Evolutionary conservation across 2,888 invertebrate species (phyloP), one percentile per base, ranked within the genome.

Genomic region (Sepioteuthis lessoniana): DNA sequence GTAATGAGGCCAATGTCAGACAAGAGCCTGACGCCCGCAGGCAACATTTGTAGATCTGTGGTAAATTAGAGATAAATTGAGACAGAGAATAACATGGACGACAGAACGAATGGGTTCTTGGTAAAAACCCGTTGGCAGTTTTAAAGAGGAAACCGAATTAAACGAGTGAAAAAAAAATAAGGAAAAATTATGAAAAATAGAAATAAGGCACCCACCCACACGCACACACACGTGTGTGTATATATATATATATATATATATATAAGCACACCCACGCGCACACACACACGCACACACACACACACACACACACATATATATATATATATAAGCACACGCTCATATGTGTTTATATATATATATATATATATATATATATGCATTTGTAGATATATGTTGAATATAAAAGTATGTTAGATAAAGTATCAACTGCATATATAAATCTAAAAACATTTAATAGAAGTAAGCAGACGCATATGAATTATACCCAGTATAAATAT

Each of bases 301-400:
- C n/a, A n/a, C n/a, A n/a, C n/a, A n/a, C n/a, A n/a, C n/a, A 28
- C 31, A 60, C 31, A 60, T 76, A 76, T n/a, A 76, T 76, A n/a
- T n/a, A 76, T n/a, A n/a, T n/a, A n/a, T 76, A 76, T 76, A 76
- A n/a, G n/a, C n/a, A n/a, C n/a, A n/a, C n/a, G n/a, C n/a, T n/a
- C n/a, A n/a, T n/a, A n/a, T n/a, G n/a, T n/a, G n/a, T n/a, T n/a
- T 76, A n/a, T n/a, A 76, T 76, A 76, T 76, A 76, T 76, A 76
- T 76, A 76, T 76, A 76, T 76, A 76, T 76, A 76, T 76, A 76
- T 76, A 76, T 76, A 76, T 76, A 76, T 76, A n/a, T 76, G 31
- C 10, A 76, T n/a, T n/a, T 76, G n/a, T n/a, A 76, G 3, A 76
- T n/a, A 76, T 10, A 76, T n/a, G 10, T 76, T 76, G n/a, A 4